A percentile compares a stretch with the other conserved stretches of the same genome.
Conservation (phyloP, 2,888 invertebrate genomes). For the Eupithecia subfuscata region DNA sequence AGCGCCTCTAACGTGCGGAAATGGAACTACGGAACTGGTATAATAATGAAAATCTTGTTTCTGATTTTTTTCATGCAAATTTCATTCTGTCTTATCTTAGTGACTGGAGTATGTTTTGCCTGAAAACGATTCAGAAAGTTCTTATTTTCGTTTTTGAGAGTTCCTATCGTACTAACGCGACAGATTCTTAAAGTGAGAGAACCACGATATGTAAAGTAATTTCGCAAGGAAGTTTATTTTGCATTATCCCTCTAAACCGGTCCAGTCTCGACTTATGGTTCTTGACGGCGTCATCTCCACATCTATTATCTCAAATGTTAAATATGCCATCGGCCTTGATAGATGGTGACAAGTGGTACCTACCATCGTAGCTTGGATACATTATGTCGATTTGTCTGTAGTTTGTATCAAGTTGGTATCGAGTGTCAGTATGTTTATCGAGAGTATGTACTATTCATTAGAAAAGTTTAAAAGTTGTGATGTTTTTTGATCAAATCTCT, state of each 20-base stretch:
- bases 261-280: not conserved
- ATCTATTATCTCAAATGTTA: not conserved
- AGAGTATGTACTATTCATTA: not conserved
- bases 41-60: not conserved
- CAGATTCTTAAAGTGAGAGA: not conserved
- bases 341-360: not conserved
- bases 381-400: conserved; percentile 28
- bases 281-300: not conserved
- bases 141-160: not conserved
- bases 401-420: conserved; percentile 12
- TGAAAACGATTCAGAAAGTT: not conserved
- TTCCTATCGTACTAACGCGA: not conserved
- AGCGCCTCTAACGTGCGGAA: not conserved
- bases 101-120: not conserved
- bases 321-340: not conserved
- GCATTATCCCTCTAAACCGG: no score
- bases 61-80: not conserved
- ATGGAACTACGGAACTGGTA: not conserved
- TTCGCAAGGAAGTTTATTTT: not conserved
- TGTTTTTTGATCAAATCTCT: not conserved
- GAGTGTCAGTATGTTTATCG: not conserved
- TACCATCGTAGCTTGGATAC: conserved; percentile 13
- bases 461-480: not conserved
- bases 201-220: not conserved
- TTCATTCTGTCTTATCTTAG: not conserved